Base-by-base conservation (phyloP, 2,113 vertebrate species). In the Xyliphius kryptos region DNA sequence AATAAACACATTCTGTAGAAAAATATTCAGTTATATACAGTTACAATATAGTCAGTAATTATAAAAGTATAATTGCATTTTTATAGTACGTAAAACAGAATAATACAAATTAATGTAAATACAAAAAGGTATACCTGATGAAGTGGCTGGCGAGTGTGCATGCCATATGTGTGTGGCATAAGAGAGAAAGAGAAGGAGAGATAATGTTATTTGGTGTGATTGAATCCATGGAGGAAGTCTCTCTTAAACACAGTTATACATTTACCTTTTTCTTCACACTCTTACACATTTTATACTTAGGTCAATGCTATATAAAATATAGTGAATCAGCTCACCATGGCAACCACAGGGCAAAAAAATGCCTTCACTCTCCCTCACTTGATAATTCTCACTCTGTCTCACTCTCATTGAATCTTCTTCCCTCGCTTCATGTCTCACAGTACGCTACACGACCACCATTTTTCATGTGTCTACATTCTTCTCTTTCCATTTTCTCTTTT, bases 291-390 rank as follows among this genome's bases (percentile, higher is more conserved):
- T 32, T 32, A 32, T 32, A 32, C 26, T 32, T 32, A 12, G 40
- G 40, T 3, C 40, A 12, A 41, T 9, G 10, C 10, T 12, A 41
- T 41, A 41, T 12, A 1, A 10, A 12, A 10, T 41, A 38, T 17
- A 50, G 15, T 57, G 56, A 73, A 63, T 63, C 15, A 40, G 7
- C 14, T 57, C 55, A 43, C 55, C n/a, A 57, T 57, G 40, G 55
- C 55, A 57, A 57, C 55, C 38, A 22, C 37, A 43, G 38, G 9
- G 6, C 14, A 55, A 15, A 55, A 32, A 37, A 15, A 17, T 14
- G 17, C 10, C 16, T 17, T 21, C 10, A 14, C 54, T 13, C 53
- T 11, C 53, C 10, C 9, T 16, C 53, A 55, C 53, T 32, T 32
- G 26, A 32, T 32, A 32, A 55, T 32, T 37, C 53, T 17, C 53